Evolutionary conservation across 2,888 invertebrate genomes (phyloP), one percentile per base, ranked within the genome.

Genomic region (Xylocampa areola): DNA sequence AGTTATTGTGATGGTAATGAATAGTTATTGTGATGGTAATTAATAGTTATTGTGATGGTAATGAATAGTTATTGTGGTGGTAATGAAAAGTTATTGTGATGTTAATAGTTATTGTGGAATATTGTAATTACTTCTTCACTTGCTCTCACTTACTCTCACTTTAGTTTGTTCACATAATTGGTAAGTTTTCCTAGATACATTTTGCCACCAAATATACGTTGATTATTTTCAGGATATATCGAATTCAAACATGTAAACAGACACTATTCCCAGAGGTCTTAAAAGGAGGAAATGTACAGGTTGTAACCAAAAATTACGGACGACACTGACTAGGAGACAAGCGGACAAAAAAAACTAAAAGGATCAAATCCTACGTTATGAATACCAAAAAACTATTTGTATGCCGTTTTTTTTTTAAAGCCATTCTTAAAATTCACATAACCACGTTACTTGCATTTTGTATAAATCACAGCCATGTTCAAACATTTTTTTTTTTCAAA

Each of bases 241-340:
- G 14, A 14, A 14, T 33, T 33, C 6, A 10, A 17, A 17, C n/a
- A 1, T 19, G 6, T 14, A 2, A 37, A 23, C 4, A 14, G 10
- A 3, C 39, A 16, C 25, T 16, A 17, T 40, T 16, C 7, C 11
- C 2, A 43, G 32, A 17, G 14, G 21, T 19, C 13, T 5, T 13
- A 43, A 43, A 13, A 43, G 32, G 21, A 43, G 32, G 3, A 43
- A 21, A 32, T 43, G 32, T 43, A 32, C 19, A 3, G 43, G 21
- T 2, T 30, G 43, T 19, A 21, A 43, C 13, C 8, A 21, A 43
- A 43, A 43, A 14, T 14, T 43, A 14, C 8, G 30, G 11, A 13
- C 10, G 2, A 19, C 11, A 21, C 4, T 30, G 11, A 4, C 43
- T 4, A 43, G 43, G 4, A 29, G 30, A 5, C 29, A 32, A 6